phyloP scores from a whole-genome alignment of 2,113 vertebrate genomes.

The Leucoraja erinaceus region DNA sequence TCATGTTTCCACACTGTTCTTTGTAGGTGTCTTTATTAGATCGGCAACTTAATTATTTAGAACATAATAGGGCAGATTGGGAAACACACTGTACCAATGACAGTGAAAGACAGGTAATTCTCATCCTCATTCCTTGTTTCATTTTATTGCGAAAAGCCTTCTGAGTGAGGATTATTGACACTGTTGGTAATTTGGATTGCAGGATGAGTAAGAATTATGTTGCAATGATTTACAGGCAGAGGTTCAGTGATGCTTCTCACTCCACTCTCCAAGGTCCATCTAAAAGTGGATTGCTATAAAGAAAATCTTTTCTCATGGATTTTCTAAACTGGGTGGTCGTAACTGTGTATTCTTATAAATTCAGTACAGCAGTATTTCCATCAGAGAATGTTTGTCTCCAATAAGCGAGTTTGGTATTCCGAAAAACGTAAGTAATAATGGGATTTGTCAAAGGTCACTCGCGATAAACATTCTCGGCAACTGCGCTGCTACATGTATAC shows the following conservation, averaged over 20 bases:
- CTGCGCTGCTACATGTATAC: no score
- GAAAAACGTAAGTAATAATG: no score
- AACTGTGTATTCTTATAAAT: not conserved
- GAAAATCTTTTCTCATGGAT: no score
- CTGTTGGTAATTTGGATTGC: not conserved
- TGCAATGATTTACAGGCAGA: no score
- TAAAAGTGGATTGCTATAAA: not conserved
- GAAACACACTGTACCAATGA: not conserved
- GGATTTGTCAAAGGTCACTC: no score
- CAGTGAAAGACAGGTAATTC: not conserved
- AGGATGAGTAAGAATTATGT: not conserved
- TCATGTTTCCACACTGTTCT: not conserved
- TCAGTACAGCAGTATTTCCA: not conserved
- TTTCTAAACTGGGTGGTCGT: not conserved
- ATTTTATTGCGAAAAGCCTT: not conserved
- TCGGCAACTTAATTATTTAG: not conserved
- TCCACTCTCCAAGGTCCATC: not conserved
- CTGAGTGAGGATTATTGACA: not conserved
- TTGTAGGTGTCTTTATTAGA: not conserved
- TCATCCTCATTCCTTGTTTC: not conserved
- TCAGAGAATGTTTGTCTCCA: not conserved
- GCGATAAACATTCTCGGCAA: no score
- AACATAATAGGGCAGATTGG: not conserved
- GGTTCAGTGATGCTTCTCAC: not conserved
- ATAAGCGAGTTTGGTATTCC: no score